Evolutionary conservation across 1,140 invertebrate species (phyloP), one percentile per base, ranked within the genome.

Genomic region (Psilanteris sp.): DNA sequence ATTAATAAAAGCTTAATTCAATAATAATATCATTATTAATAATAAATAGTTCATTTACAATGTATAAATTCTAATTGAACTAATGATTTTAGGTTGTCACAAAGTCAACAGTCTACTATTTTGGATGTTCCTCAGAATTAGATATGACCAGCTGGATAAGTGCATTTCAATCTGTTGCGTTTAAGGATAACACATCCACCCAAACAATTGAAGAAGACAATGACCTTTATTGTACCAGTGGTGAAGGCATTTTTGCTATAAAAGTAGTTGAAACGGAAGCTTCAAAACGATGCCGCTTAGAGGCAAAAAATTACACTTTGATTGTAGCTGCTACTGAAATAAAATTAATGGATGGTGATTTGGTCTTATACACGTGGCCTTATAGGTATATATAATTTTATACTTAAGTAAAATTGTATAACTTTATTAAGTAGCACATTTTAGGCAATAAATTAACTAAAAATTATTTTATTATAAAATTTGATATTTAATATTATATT

Each of bases 131-230:
- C 18, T 91, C 91, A n/a, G 92, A 94, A 86, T 84, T 90, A 41
- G 93, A 95, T 67, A 92, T 94, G 73, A 89, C 90, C 32, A 91
- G 93, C 77, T 96, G 95, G 95, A 91, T 96, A 3, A 89, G 85
- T 32, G 92, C 93, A 32, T 90, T 96, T 31, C 95, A 96, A 79
- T 91, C 91, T 29, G 94, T 96, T n/a, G 94, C 94, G 10, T 96
- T 96, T 81, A 92, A 91, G 76, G 92, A 92, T 71, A 91, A 91
- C 77, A 85, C 89, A 18, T 91, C 91, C 0, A 87, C 83, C 70
- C 90, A 90, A 50, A 91, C 90, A 46, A 93, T 94, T 77, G 93
- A 95, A 88, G 94, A 96, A 89, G 94, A 96, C 79, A 96, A 96
- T 87, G 94, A 96, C 85, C 84, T 96, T 1, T 96, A 96, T 79